A percentile compares a stretch with the other conserved stretches of the same genome.
Conservation (phyloP, 2,113 vertebrate species). For the Callopanchax toddi region DNA sequence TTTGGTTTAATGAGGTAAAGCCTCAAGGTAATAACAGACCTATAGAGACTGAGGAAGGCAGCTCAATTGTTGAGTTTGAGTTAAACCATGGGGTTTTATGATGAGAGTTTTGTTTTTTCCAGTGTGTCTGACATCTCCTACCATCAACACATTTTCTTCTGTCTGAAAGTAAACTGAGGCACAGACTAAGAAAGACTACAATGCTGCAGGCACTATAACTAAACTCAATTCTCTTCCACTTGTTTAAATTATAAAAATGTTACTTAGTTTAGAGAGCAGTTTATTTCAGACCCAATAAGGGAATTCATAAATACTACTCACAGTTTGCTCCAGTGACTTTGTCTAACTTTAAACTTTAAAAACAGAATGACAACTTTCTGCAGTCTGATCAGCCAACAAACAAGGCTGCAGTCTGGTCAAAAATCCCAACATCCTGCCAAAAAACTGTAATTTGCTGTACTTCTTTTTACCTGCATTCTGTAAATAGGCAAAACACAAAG, state of each 20-base stretch:
- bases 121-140: background rate
- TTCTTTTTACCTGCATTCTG: background rate
- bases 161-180: background rate
- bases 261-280: constrained; percentile 4
- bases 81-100: no score
- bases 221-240: no score
- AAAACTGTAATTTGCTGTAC: no score
- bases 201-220: no score
- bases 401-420: background rate
- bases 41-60: background rate
- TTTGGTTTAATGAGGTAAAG: background rate
- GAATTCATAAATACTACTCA: no score
- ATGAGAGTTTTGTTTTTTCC: background rate
- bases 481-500: background rate
- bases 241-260: no score
- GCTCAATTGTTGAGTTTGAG: background rate
- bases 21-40: background rate
- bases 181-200: background rate
- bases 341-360: background rate
- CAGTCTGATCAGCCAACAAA: background rate
- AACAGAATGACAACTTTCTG: background rate
- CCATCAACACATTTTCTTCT: background rate
- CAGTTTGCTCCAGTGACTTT: background rate
- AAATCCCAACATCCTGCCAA: background rate
- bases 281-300: background rate